phyloP scores from a whole-genome alignment of 2,113 vertebrate genomes.

The Planiliza haematocheilus region DNA sequence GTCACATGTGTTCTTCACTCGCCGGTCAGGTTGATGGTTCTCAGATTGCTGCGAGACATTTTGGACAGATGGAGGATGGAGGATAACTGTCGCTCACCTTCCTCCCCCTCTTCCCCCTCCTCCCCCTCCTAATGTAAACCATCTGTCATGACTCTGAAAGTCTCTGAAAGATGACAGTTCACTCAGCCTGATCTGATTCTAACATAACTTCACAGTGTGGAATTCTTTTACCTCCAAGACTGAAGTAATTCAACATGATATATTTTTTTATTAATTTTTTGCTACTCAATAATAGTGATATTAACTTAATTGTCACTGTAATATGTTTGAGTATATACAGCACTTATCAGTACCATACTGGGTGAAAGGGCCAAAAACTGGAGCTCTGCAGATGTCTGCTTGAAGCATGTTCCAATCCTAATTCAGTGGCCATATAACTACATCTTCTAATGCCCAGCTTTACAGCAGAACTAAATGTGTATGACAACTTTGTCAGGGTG shows the following conservation, averaged over 20 bases:
- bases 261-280: no score
- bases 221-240: background rate
- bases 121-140: conserved; percentile 54
- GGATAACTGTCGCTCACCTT: conserved; percentile 65
- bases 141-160: conserved; percentile 48
- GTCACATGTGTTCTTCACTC: conserved; percentile 54
- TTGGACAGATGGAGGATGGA: conserved; percentile 63
- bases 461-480: no score
- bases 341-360: no score
- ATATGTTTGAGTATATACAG: no score
- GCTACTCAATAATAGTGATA: no score
- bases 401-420: no score
- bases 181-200: background rate
- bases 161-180: conserved; percentile 15
- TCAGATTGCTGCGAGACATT: conserved; percentile 73
- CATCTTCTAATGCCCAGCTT: no score
- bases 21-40: conserved; percentile 59
- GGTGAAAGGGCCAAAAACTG: no score
- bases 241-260: background rate
- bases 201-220: background rate
- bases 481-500: no score
- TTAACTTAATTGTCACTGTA: no score
- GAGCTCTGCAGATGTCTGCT: no score
- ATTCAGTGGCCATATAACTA: no score
- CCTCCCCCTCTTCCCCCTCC: conserved; percentile 25